phyloP scores from a whole-genome alignment of 2,113 vertebrate genomes.

The Corythoichthys intestinalis region DNA sequence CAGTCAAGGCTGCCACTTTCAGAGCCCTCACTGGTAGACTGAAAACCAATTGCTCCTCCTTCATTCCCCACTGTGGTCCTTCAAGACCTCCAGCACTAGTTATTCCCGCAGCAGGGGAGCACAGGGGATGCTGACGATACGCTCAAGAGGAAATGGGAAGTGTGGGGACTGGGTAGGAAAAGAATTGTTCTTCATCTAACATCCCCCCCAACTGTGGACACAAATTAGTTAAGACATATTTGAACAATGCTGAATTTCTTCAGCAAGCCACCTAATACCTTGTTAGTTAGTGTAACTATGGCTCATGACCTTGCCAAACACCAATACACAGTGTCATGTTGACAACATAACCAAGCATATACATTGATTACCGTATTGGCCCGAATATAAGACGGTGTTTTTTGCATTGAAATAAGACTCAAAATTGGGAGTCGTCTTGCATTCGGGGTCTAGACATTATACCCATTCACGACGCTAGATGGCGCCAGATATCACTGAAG shows the following conservation, averaged over 20 bases:
- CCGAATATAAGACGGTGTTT: no score
- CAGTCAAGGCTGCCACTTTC: slow-evolving; percentile 60
- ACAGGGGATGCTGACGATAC: slow-evolving; percentile 39
- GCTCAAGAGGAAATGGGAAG: slow-evolving; percentile 31
- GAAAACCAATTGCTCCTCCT: slow-evolving; percentile 4
- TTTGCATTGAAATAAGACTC: no score
- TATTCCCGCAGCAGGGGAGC: slow-evolving; percentile 25
- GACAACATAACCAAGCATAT: no score
- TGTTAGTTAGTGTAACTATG: no score
- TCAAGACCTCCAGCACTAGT: slow-evolving; percentile 18
- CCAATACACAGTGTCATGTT: no score
- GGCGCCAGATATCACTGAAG: no score
- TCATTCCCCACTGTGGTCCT: slow-evolving; percentile 5
- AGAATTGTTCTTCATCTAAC: slow-evolving; percentile 49
- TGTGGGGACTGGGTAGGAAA: slow-evolving; percentile 3
- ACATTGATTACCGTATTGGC: no score
- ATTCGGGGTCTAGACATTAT: no score
- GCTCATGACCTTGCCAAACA: no score
- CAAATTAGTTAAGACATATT: neutral
- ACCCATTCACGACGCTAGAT: no score
- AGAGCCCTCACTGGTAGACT: slow-evolving; percentile 59
- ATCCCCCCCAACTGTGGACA: neutral
- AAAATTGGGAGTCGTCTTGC: no score
- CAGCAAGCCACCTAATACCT: no score
- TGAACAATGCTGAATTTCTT: neutral